phyloP scores from a whole-genome alignment of 1,140 invertebrate species.

The Heliconius congener region DNA sequence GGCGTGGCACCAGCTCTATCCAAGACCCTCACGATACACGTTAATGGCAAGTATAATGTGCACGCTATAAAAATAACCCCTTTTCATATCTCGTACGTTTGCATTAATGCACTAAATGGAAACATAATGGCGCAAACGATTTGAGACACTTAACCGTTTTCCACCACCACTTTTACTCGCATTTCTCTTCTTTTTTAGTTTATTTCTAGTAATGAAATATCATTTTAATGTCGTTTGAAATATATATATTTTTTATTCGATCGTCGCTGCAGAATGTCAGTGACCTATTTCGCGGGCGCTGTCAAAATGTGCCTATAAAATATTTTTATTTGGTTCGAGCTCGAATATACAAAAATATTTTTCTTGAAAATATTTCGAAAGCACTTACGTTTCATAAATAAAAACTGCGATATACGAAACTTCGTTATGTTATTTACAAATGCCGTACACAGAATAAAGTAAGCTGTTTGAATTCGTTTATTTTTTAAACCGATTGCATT shows the following conservation, averaged over 20 bases:
- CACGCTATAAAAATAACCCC: constrained; percentile 34
- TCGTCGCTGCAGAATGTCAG: constrained; percentile 16
- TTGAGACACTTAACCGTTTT: constrained; percentile 35
- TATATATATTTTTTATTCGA: constrained; percentile 12
- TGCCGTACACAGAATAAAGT: not conserved
- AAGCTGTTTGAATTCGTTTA: not conserved
- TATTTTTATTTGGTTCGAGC: constrained; percentile 5
- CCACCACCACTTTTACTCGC: constrained; percentile 12
- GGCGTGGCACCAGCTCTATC: constrained; percentile 90
- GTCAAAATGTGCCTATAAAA: constrained; percentile 11
- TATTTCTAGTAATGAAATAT: constrained; percentile 28
- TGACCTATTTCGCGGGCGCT: constrained; percentile 20
- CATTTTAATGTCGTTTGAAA: constrained; percentile 22
- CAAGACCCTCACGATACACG: constrained; percentile 89
- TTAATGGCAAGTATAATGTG: constrained; percentile 85
- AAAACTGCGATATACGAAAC: not conserved
- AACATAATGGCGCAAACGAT: constrained; percentile 39
- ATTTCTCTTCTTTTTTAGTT: constrained; percentile 13
- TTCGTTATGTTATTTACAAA: not conserved
- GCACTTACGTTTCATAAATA: constrained; percentile 6
- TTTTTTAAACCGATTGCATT: not conserved
- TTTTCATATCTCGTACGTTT: constrained; percentile 34
- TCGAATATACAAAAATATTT: constrained; percentile 7
- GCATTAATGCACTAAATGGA: constrained; percentile 40
- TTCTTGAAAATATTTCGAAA: constrained; percentile 9